Conservation (phyloP, 2,113 vertebrate species). For the Baryphthengus martii region DNA sequence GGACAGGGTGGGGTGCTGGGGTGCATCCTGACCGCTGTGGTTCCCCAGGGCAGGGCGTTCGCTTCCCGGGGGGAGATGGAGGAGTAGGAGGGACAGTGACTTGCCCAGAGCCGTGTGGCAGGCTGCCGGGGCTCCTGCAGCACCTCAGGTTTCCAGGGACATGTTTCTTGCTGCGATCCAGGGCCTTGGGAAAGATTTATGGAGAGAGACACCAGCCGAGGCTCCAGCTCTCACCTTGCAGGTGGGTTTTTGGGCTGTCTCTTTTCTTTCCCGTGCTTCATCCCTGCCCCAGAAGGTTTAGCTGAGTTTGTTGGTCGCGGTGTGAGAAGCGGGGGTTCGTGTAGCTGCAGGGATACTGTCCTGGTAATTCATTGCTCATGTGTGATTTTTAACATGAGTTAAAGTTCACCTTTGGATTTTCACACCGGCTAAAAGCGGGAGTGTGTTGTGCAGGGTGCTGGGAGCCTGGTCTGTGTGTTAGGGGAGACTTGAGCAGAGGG, state of each 20-base stretch:
- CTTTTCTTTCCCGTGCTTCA: neutral
- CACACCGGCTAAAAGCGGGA: neutral
- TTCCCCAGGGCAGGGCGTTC: neutral
- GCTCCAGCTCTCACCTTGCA: neutral
- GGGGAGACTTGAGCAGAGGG: neutral
- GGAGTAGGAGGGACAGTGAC: neutral
- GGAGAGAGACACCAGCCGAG: neutral
- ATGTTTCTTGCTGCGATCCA: neutral
- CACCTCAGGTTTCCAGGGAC: neutral
- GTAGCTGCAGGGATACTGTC: neutral
- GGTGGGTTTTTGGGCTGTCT: neutral
- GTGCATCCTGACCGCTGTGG: neutral
- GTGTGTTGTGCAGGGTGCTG: neutral
- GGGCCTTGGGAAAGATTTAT: neutral
- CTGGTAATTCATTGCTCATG: rapidly evolving
- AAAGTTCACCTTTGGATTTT: neutral
- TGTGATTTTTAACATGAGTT: neutral
- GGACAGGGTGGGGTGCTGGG: neutral
- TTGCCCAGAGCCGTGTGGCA: neutral
- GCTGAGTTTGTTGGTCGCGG: neutral
- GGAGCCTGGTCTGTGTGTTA: neutral
- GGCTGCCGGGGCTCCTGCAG: neutral
- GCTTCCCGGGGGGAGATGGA: neutral
- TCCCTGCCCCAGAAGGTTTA: too few species aligned
- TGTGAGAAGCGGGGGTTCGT: rapidly evolving